Conservation (phyloP, 2,113 vertebrate genomes). For the Pampusana beccarii region DNA sequence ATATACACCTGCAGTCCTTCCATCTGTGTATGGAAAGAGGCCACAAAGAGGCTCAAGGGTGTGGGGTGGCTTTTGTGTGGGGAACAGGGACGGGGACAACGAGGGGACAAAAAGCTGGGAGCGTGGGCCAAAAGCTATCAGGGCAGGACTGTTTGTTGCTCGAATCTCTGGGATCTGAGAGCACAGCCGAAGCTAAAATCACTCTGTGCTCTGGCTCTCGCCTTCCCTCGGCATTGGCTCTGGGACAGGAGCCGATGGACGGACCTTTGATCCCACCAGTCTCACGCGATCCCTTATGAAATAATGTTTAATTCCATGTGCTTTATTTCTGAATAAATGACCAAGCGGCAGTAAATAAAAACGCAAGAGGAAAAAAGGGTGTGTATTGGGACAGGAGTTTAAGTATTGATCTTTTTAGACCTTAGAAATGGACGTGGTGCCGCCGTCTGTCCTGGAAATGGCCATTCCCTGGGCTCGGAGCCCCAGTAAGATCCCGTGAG, state of each 20-base stretch:
- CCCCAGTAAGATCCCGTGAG: rapidly evolving
- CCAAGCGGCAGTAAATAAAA: not conserved
- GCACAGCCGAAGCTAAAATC: not conserved
- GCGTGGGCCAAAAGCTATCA: not conserved
- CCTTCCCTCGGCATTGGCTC: rapidly evolving
- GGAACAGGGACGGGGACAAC: rapidly evolving
- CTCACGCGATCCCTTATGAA: rapidly evolving
- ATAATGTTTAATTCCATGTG: not conserved
- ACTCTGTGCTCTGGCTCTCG: not conserved
- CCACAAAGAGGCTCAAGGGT: not conserved
- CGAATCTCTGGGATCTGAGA: not conserved
- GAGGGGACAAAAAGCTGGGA: not conserved
- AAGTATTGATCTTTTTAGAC: not conserved
- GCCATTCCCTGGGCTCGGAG: not conserved
- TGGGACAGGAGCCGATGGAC: not conserved
- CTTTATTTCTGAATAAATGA: not conserved
- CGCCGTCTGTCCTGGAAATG: not conserved
- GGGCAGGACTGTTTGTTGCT: not conserved
- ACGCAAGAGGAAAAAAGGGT: rapidly evolving
- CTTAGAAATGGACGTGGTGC: not conserved
- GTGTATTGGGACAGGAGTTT: not conserved
- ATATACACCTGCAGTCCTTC: not conserved
- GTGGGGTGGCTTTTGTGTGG: not conserved
- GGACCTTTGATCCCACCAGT: not conserved
- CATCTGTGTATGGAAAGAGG: not conserved